These are phyloP conservation scores for Deilephila elpenor DNA, from an alignment of 2,888 invertebrate genomes.

Conservation along the genomic window DNA sequence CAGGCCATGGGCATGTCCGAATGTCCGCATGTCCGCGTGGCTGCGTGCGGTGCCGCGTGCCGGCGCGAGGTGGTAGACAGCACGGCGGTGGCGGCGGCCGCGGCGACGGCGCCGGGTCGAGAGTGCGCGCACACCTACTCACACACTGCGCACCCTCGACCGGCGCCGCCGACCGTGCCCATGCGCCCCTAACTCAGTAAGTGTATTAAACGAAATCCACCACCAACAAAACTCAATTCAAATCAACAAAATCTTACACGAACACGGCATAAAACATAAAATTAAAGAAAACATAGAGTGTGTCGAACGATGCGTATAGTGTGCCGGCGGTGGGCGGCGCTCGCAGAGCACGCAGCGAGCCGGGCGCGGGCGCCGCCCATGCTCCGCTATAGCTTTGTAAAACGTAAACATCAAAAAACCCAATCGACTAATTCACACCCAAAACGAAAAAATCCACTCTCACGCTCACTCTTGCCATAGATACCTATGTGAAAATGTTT, in stretches of 20 bases:
- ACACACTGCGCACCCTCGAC: constrained; percentile 71
- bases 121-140: constrained; percentile 70
- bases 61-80: constrained; percentile 46
- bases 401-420: constrained; percentile 85
- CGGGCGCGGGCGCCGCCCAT: constrained; percentile 76
- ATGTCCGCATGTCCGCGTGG: constrained; percentile 1
- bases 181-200: constrained; percentile 62
- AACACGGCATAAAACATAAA: constrained; percentile 84
- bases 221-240: constrained; percentile 84
- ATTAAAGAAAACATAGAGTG: constrained; percentile 81
- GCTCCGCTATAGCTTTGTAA: constrained; percentile 78
- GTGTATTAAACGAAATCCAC: constrained; percentile 85
- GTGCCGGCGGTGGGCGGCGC: constrained; percentile 79
- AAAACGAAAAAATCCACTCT: constrained; percentile 85
- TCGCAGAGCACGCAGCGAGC: constrained; percentile 51
- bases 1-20: constrained; percentile 41
- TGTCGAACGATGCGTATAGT: constrained; percentile 80
- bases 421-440: constrained; percentile 85
- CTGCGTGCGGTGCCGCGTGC: constrained; percentile 31
- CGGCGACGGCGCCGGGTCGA: constrained; percentile 54
- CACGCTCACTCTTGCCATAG: constrained; percentile 85
- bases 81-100: constrained; percentile 53
- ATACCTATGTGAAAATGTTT: constrained; percentile 85
- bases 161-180: constrained; percentile 46
- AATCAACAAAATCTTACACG: constrained; percentile 84